phyloP scores from a whole-genome alignment of 1,140 invertebrate genomes.

The Cotesia vestalis region DNA sequence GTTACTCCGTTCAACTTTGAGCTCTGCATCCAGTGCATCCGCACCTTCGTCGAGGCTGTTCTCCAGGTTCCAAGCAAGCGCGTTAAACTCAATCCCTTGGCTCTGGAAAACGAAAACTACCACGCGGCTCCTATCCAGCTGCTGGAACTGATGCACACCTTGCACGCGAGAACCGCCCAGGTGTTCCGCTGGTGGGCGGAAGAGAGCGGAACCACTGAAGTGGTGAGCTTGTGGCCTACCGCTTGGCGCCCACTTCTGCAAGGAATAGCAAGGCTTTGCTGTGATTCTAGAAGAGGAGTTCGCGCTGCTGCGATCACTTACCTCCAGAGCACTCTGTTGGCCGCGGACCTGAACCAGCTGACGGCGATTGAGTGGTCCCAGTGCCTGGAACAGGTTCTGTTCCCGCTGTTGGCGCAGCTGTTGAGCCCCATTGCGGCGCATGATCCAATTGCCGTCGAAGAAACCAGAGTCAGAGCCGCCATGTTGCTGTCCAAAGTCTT shows the following conservation, averaged over 20 bases:
- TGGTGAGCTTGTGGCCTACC: constrained; percentile 84
- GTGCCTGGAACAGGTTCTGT: constrained; percentile 92
- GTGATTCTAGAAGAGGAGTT: constrained; percentile 89
- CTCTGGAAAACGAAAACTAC: constrained; percentile 67
- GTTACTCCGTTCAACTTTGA: constrained; percentile 95
- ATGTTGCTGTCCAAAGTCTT: constrained; percentile 95
- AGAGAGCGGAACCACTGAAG: constrained; percentile 74
- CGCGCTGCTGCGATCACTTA: constrained; percentile 92
- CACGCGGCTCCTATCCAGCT: constrained; percentile 79
- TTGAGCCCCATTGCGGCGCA: constrained; percentile 73
- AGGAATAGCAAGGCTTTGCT: constrained; percentile 93
- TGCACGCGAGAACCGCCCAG: constrained; percentile 91
- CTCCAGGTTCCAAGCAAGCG: constrained; percentile 59
- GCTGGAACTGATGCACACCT: constrained; percentile 93
- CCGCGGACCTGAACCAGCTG: constrained; percentile 88
- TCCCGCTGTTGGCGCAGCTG: constrained; percentile 86
- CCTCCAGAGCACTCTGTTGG: constrained; percentile 89
- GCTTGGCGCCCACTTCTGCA: constrained; percentile 93
- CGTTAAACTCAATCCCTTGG: constrained; percentile 1
- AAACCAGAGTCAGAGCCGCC: constrained; percentile 84
- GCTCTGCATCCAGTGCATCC: constrained; percentile 87
- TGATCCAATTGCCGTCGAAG: constrained; percentile 77
- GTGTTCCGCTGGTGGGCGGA: constrained; percentile 93
- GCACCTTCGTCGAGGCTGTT: constrained; percentile 93
- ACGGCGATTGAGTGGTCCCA: constrained; percentile 91